Percentiles rank a stretch among this genome's conserved stretches.
phyloP scores from a whole-genome alignment of 2,888 invertebrate species.

The Gnatocerus cornutus region DNA sequence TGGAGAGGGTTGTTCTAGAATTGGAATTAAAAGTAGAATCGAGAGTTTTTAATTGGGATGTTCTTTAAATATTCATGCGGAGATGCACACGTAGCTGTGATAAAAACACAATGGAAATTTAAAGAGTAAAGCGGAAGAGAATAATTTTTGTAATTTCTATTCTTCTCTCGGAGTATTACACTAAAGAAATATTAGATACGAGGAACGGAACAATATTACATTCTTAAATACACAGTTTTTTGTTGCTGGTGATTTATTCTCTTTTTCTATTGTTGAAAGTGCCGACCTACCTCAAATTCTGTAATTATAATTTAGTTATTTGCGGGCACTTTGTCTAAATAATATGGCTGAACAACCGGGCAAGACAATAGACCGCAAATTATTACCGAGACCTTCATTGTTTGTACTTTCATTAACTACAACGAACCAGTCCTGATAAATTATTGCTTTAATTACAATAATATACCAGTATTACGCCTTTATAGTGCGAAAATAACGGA shows the following conservation, averaged over 20 bases:
- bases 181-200: too few species aligned
- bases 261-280: too few species aligned
- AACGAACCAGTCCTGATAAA: neutral
- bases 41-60: constrained; percentile 21
- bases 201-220: too few species aligned
- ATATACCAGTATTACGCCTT: neutral
- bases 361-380: constrained; percentile 1
- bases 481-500: neutral
- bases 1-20: constrained; percentile 4
- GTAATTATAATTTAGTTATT: too few species aligned
- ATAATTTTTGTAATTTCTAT: neutral
- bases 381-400: constrained; percentile 5
- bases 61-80: constrained; percentile 23
- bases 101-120: constrained; percentile 6
- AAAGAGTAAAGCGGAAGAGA: neutral
- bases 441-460: constrained; percentile 6
- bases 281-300: too few species aligned
- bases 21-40: constrained; percentile 22
- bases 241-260: too few species aligned
- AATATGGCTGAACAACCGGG: too few species aligned
- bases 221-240: too few species aligned
- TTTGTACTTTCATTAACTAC: neutral
- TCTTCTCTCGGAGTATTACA: neutral
- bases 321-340: too few species aligned
- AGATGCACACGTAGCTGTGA: constrained; percentile 17